Evolutionary conservation across 2,888 invertebrate genomes (phyloP).

Genomic region (Mesochorus sp.): DNA sequence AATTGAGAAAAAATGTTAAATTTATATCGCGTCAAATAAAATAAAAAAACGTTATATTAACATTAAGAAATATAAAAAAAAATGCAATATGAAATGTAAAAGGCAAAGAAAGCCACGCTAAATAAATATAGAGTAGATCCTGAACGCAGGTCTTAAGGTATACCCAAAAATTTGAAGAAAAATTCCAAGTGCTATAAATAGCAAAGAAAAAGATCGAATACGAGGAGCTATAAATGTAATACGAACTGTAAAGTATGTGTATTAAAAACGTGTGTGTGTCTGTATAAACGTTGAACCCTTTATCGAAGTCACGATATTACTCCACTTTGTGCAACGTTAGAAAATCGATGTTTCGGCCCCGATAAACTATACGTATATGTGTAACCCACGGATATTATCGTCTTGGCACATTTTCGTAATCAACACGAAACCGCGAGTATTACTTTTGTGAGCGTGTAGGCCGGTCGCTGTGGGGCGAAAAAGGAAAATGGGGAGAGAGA

Average conservation of each 20-base stretch:
- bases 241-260: conserved; percentile 8
- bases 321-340: conserved; percentile 34
- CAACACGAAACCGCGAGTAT: conserved; percentile 23
- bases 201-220: conserved; percentile 7
- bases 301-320: conserved; percentile 54
- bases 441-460: conserved; percentile 25
- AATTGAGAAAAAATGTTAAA: too few species aligned
- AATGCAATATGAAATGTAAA: too few species aligned
- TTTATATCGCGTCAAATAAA: too few species aligned
- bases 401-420: conserved; percentile 32
- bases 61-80: too few species aligned
- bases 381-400: conserved; percentile 38
- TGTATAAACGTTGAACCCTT: conserved; percentile 48
- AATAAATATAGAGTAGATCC: too few species aligned
- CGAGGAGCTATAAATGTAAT: conserved; percentile 36
- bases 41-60: too few species aligned
- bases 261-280: conserved; percentile 2
- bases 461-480: not conserved
- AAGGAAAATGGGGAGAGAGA: not conserved
- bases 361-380: conserved; percentile 3
- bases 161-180: conserved; percentile 23
- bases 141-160: too few species aligned
- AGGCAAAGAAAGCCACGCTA: too few species aligned
- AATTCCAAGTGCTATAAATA: conserved; percentile 33
- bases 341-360: conserved; percentile 54